These are phyloP conservation scores for Balaeniceps rex DNA, from an alignment of 2,113 vertebrate species.

Conservation along the genomic window DNA sequence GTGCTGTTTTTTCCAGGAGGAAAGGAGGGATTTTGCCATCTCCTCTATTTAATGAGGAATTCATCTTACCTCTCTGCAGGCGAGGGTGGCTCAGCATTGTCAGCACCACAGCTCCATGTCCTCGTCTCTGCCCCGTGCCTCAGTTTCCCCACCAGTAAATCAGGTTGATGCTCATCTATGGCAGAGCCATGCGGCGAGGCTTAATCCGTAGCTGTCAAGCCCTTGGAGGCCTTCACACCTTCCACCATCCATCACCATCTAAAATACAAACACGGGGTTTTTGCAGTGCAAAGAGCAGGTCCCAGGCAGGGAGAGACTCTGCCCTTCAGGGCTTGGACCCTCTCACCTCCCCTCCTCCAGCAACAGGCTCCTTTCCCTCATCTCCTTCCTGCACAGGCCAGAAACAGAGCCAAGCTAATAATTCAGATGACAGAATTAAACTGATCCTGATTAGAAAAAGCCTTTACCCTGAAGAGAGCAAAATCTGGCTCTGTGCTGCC, in stretches of 20 bases:
- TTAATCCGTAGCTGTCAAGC: not conserved
- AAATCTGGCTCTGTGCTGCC: not conserved
- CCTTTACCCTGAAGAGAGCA: constrained; percentile 29
- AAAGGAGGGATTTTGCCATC: not conserved
- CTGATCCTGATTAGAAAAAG: constrained; percentile 60
- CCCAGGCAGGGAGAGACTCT: not conserved
- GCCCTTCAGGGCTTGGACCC: not conserved
- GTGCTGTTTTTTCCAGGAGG: not conserved
- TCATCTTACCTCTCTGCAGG: not conserved
- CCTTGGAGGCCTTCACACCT: not conserved
- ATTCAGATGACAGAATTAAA: constrained; percentile 66
- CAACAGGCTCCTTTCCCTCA: not conserved
- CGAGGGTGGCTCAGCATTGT: not conserved
- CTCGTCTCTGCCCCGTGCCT: not conserved
- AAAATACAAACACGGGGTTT: fast-evolving
- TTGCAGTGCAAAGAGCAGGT: not conserved
- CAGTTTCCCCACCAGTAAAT: not conserved
- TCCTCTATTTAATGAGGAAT: not conserved
- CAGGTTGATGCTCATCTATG: not conserved
- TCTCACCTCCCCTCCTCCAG: not conserved
- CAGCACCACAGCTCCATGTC: not conserved
- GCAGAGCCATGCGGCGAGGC: not conserved
- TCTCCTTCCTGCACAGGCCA: constrained; percentile 11
- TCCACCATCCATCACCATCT: not conserved
- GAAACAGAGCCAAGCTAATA: constrained; percentile 43